phyloP scores from a whole-genome alignment of 2,113 vertebrate genomes.

The Protobothrops flavoviridis region DNA sequence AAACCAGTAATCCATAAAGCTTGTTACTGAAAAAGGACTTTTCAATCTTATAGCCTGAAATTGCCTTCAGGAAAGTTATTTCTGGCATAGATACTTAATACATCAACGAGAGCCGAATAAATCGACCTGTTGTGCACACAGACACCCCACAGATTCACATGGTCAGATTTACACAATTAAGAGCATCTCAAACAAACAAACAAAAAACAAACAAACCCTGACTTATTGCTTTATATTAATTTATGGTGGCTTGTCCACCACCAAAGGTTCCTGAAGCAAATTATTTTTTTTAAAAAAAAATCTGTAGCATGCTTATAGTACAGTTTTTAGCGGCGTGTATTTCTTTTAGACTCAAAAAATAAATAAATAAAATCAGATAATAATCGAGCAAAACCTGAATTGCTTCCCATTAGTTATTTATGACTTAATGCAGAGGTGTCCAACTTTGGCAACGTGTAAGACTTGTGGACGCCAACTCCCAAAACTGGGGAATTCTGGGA shows the following conservation, averaged over 20 bases:
- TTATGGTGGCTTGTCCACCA: slow-evolving; percentile 32
- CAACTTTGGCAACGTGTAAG: not conserved
- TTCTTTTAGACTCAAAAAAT: not conserved
- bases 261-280: slow-evolving; percentile 54
- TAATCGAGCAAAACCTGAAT: slow-evolving; percentile 16
- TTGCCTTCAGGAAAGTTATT: slow-evolving; percentile 60
- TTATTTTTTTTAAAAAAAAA: too few species aligned
- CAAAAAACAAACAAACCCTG: not conserved
- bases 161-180: not conserved
- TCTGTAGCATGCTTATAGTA: slow-evolving; percentile 17
- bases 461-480: not conserved
- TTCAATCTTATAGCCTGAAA: slow-evolving; percentile 58
- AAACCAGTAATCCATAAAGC: slow-evolving; percentile 37
- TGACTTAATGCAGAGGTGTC: not conserved
- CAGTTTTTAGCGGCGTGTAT: not conserved
- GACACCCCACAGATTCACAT: not conserved
- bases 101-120: slow-evolving; percentile 63
- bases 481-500: not conserved
- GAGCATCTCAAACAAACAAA: slow-evolving; percentile 45
- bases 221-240: slow-evolving; percentile 43
- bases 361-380: not conserved
- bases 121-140: slow-evolving; percentile 58
- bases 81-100: slow-evolving; percentile 56
- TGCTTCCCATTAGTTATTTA: not conserved
- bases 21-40: slow-evolving; percentile 37